Percentiles rank a stretch among this genome's conserved stretches.
These are phyloP conservation scores for Rhynchomys soricoides DNA, from an alignment of 2,113 vertebrate species.

Conservation along the genomic window DNA sequence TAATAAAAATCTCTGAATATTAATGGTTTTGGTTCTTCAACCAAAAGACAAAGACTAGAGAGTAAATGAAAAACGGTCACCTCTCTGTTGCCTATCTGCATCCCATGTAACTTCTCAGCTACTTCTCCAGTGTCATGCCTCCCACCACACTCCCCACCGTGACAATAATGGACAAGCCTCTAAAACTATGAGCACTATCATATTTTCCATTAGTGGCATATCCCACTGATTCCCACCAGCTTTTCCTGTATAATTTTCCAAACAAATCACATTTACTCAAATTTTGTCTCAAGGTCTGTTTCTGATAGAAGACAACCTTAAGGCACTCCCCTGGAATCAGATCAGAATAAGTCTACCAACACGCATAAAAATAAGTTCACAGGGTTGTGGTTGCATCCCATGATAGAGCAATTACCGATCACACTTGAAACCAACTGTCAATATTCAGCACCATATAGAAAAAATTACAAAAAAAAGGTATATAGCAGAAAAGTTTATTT, in stretches of 20 bases:
- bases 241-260: neutral
- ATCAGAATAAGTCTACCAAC: neutral
- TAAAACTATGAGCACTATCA: neutral
- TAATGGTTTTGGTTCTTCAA: neutral
- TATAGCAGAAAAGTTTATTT: neutral
- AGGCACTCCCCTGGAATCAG: neutral
- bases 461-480: neutral
- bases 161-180: neutral
- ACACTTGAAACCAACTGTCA: neutral
- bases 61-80: neutral
- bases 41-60: neutral
- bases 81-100: neutral
- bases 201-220: neutral
- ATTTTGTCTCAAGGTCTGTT: neutral
- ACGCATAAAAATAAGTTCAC: neutral
- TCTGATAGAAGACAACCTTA: neutral
- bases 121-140: neutral
- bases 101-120: neutral
- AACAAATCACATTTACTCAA: neutral
- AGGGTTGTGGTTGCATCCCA: neutral
- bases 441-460: neutral
- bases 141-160: neutral
- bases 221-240: neutral
- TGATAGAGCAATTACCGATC: neutral
- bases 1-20: neutral